Percentiles rank a stretch among this genome's conserved stretches.
phyloP scores from a whole-genome alignment of 2,888 invertebrate genomes.

The Tetragonula carbonaria region DNA sequence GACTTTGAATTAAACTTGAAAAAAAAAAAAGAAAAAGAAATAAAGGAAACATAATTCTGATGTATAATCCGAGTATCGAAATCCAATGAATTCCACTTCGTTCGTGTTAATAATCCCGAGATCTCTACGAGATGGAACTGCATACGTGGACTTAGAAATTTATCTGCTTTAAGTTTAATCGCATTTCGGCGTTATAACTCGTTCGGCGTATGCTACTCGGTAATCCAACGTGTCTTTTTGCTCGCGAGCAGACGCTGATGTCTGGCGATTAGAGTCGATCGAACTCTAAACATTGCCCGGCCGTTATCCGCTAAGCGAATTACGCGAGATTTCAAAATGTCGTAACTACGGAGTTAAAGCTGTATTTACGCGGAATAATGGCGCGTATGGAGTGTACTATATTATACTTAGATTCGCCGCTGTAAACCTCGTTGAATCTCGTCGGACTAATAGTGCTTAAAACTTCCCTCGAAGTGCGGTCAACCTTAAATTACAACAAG shows the following conservation, averaged over 20 bases:
- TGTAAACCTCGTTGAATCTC: constrained; percentile 40
- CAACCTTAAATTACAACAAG: constrained; percentile 42
- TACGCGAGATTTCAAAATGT: constrained; percentile 16
- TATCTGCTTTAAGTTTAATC: neutral
- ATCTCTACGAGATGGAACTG: neutral
- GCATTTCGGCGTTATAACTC: neutral
- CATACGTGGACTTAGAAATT: neutral
- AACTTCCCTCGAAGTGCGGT: constrained; percentile 33
- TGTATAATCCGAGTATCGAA: neutral
- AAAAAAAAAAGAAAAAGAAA: no score
- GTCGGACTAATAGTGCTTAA: constrained; percentile 44
- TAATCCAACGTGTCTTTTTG: neutral
- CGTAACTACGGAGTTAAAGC: constrained; percentile 34
- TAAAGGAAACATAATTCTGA: no score
- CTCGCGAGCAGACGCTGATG: neutral
- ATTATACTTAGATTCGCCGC: constrained; percentile 39
- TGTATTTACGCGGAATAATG: constrained; percentile 31
- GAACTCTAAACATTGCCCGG: constrained; percentile 18
- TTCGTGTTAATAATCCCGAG: neutral
- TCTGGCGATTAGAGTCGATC: constrained; percentile 11
- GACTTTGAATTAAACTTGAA: neutral
- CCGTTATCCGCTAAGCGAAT: constrained; percentile 25
- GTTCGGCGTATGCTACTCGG: neutral
- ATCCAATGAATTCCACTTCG: neutral
- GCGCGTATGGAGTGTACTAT: constrained; percentile 10